phyloP scores from a whole-genome alignment of 2,113 vertebrate species.

The Rhizomys pruinosus region DNA sequence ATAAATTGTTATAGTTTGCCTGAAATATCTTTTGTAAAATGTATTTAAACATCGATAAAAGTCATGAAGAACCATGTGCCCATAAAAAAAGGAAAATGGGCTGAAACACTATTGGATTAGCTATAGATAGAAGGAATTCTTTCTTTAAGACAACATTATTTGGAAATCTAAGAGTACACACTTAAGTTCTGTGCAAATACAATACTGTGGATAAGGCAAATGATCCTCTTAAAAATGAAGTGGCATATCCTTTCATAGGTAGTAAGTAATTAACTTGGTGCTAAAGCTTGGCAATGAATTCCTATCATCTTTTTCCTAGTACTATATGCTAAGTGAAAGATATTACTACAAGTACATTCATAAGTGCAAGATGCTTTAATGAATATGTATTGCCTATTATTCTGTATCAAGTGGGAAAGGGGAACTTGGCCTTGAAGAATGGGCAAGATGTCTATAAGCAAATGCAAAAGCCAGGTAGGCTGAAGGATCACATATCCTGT shows the following conservation, averaged over 20 bases:
- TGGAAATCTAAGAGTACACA: not conserved
- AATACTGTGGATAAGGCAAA: not conserved
- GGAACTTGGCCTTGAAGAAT: not conserved
- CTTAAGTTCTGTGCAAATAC: not conserved
- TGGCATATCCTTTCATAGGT: not conserved
- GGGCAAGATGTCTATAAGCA: not conserved
- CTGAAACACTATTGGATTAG: too few species aligned
- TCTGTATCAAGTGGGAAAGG: not conserved
- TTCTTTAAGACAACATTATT: not conserved
- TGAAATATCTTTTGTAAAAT: too few species aligned
- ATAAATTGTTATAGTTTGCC: too few species aligned
- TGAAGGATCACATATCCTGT: not conserved
- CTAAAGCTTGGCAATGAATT: not conserved
- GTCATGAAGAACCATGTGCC: too few species aligned
- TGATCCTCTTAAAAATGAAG: not conserved
- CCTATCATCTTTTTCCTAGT: not conserved
- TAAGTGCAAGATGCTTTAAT: not conserved
- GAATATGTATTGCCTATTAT: not conserved
- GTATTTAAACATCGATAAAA: too few species aligned
- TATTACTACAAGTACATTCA: not conserved
- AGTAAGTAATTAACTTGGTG: not conserved
- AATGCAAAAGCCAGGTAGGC: not conserved
- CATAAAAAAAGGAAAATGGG: too few species aligned
- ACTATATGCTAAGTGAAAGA: not conserved
- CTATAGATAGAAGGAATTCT: not conserved